Conservation (phyloP, 2,113 vertebrate genomes). For the Epinephelus cyanopodus region DNA sequence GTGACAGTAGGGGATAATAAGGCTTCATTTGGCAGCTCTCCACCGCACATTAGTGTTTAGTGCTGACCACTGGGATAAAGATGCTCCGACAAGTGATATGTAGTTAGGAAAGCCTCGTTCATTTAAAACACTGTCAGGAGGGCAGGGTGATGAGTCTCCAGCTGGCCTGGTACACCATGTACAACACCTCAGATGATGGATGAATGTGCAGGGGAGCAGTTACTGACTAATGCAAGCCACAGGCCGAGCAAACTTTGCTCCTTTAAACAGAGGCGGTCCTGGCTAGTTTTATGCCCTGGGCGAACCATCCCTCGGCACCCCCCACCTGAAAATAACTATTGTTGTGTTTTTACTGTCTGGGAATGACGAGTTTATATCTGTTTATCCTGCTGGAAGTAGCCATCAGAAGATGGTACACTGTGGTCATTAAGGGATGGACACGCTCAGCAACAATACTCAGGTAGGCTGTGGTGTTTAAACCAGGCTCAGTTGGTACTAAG, state of each 20-base stretch:
- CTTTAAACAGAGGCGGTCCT: neutral
- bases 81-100: neutral
- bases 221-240: neutral
- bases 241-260: neutral
- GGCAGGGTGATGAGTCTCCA: neutral
- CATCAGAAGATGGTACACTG: no score
- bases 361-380: no score
- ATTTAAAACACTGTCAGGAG: neutral
- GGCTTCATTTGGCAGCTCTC: neutral
- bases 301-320: no score
- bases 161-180: neutral
- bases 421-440: no score
- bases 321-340: no score
- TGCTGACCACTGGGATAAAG: neutral
- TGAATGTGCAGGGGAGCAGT: neutral
- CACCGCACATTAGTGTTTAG: neutral
- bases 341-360: no score
- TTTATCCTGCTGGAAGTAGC: no score
- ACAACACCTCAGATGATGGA: neutral
- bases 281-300: no score
- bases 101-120: neutral
- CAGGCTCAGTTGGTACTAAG: no score
- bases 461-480: no score
- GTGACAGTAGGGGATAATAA: conserved; percentile 62
- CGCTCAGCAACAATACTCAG: no score